Evolutionary conservation across 53 echinoderm and acorn worm genomes (phyloP).

Genomic region (Crossaster papposus): DNA sequence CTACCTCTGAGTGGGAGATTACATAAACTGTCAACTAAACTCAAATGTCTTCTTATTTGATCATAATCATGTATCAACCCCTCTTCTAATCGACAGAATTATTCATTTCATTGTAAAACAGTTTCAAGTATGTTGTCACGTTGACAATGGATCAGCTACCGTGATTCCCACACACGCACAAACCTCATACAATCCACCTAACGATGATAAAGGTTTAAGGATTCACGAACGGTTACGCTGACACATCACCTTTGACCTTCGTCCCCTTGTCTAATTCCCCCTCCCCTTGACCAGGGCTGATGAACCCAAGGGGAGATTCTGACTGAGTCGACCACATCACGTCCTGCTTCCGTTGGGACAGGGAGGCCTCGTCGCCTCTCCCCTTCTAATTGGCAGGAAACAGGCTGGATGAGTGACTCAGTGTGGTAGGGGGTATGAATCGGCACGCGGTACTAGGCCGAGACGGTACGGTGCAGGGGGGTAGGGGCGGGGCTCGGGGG

Average conservation of each 20-base stretch:
- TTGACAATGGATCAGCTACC: background rate
- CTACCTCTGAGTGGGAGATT: too few relatives aligned
- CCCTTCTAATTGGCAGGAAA: conserved; percentile 48
- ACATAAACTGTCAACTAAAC: too few relatives aligned
- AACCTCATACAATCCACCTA: background rate
- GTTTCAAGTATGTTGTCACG: too few relatives aligned
- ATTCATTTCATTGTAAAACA: too few relatives aligned
- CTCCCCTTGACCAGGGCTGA: conserved; percentile 40
- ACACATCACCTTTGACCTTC: conserved; percentile 1
- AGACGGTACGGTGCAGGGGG: conserved; percentile 34
- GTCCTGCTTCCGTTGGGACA: conserved; percentile 42
- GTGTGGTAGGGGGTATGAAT: conserved; percentile 33
- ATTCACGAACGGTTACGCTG: background rate
- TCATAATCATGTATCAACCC: too few relatives aligned
- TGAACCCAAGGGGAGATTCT: background rate
- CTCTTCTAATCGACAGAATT: too few relatives aligned
- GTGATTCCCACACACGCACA: background rate
- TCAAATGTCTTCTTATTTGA: too few relatives aligned
- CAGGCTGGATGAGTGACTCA: conserved; percentile 43
- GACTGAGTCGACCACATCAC: conserved; percentile 17
- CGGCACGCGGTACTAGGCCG: conserved; percentile 52
- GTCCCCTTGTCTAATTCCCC: conserved; percentile 17
- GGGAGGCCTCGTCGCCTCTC: background rate
- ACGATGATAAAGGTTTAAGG: background rate
- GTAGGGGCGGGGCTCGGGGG: conserved; percentile 40